phyloP scores from a whole-genome alignment of 2,888 invertebrate genomes.

The Apoda limacodes region DNA sequence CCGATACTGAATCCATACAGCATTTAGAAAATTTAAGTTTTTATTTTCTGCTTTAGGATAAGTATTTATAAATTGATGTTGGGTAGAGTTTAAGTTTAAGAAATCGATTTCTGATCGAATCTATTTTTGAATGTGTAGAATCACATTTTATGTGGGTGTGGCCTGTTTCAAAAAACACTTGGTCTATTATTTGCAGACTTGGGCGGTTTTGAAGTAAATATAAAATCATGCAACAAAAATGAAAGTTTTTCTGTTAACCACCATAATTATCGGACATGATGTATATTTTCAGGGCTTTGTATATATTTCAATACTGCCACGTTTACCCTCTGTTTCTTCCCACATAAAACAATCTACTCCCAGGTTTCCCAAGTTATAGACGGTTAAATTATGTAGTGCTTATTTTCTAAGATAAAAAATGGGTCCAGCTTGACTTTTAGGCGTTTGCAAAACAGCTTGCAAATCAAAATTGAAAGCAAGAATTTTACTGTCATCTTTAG shows the following conservation, averaged over 20 bases:
- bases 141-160: too few relatives aligned
- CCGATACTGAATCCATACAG: slow-evolving; percentile 13
- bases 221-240: slow-evolving; percentile 18
- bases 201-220: too few relatives aligned
- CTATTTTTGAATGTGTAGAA: too few relatives aligned
- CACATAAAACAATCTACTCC: slow-evolving; percentile 25
- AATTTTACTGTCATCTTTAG: slow-evolving; percentile 16
- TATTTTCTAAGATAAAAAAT: slow-evolving; percentile 27
- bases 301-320: slow-evolving; percentile 25
- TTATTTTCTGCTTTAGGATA: slow-evolving; percentile 2
- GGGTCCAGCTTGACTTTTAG: slow-evolving; percentile 23
- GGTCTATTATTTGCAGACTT: slow-evolving; percentile 14
- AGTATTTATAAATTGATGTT: too few relatives aligned
- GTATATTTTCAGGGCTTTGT: slow-evolving; percentile 22
- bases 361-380: slow-evolving; percentile 28
- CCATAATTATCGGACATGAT: slow-evolving; percentile 23
- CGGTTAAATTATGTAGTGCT: slow-evolving; percentile 27
- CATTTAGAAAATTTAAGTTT: slow-evolving; percentile 7
- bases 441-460: slow-evolving; percentile 24
- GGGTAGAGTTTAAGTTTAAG: too few relatives aligned
- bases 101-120: too few relatives aligned
- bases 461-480: slow-evolving; percentile 27
- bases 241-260: slow-evolving; percentile 21
- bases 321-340: slow-evolving; percentile 28
- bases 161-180: slow-evolving; percentile 15